These are phyloP conservation scores for Ibycter americanus DNA, from an alignment of 2,797 vertebrate genomes.

Conservation along the genomic window DNA sequence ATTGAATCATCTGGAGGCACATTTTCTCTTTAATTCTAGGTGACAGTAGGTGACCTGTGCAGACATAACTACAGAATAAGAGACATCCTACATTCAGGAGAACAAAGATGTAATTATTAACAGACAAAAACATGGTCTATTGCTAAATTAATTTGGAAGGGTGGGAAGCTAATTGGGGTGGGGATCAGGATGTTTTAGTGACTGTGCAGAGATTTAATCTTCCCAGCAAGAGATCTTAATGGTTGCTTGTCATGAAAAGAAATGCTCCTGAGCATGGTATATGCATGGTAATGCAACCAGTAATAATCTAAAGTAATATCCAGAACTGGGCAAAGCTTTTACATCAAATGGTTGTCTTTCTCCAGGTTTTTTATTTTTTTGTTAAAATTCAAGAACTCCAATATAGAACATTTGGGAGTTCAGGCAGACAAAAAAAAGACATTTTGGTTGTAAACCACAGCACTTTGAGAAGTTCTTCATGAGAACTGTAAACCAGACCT, in stretches of 20 bases:
- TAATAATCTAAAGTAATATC: not conserved
- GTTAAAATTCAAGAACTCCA: not conserved
- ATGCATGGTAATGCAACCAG: not conserved
- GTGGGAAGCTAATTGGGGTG: not conserved
- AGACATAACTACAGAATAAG: not conserved
- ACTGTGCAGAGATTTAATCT: not conserved
- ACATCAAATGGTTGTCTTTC: not conserved
- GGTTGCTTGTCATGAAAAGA: not conserved
- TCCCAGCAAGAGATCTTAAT: not conserved
- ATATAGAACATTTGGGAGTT: not conserved
- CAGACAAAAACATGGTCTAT: not conserved
- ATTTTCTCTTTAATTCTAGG: constrained; percentile 47
- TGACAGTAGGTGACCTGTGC: constrained; percentile 65
- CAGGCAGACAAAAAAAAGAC: too few relatives aligned
- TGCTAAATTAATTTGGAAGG: not conserved
- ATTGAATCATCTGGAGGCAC: constrained; percentile 45
- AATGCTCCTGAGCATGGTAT: not conserved
- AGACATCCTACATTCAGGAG: not conserved
- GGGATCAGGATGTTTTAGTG: not conserved
- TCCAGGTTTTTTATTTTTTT: not conserved
- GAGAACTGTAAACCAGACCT: not conserved
- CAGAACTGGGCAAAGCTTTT: not conserved
- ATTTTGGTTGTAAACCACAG: not conserved
- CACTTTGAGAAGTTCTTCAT: not conserved
- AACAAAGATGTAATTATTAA: not conserved